Evolutionary conservation across 2,797 vertebrate species (phyloP).

Genomic region (Rallus crepitans): DNA sequence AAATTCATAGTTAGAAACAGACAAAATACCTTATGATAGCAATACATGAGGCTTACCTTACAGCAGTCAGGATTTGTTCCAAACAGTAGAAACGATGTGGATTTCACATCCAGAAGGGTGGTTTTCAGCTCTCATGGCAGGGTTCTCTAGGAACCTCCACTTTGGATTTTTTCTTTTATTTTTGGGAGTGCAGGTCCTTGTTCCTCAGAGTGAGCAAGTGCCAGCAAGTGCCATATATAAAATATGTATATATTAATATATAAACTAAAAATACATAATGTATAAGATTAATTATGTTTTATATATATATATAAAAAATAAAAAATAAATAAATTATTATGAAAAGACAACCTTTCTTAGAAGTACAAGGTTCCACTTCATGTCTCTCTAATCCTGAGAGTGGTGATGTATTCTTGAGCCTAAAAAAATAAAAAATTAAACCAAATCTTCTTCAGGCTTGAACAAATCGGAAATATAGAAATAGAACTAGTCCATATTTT

Average conservation of each 20-base stretch:
- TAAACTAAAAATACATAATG: too few relatives aligned
- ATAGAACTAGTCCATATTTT: not conserved
- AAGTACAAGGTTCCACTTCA: not conserved
- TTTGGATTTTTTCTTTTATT: not conserved
- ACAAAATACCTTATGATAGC: not conserved
- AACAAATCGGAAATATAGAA: not conserved
- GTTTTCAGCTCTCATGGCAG: not conserved
- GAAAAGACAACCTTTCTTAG: not conserved
- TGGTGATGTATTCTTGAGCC: not conserved
- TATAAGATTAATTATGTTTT: too few relatives aligned
- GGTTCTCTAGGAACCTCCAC: not conserved
- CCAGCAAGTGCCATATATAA: not conserved
- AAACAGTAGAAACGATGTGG: rapidly evolving
- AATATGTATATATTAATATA: too few relatives aligned
- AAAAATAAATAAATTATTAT: too few relatives aligned
- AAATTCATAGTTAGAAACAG: not conserved
- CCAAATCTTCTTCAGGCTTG: not conserved
- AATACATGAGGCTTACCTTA: not conserved
- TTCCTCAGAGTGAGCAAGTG: not conserved
- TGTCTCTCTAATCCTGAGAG: not conserved
- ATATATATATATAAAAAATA: too few relatives aligned
- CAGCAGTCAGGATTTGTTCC: not conserved
- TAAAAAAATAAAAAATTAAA: not conserved
- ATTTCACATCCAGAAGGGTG: not conserved
- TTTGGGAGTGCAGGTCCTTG: not conserved